Base-by-base conservation (phyloP, 2,113 vertebrate species). In the Brachyhypopomus occidentalis region DNA sequence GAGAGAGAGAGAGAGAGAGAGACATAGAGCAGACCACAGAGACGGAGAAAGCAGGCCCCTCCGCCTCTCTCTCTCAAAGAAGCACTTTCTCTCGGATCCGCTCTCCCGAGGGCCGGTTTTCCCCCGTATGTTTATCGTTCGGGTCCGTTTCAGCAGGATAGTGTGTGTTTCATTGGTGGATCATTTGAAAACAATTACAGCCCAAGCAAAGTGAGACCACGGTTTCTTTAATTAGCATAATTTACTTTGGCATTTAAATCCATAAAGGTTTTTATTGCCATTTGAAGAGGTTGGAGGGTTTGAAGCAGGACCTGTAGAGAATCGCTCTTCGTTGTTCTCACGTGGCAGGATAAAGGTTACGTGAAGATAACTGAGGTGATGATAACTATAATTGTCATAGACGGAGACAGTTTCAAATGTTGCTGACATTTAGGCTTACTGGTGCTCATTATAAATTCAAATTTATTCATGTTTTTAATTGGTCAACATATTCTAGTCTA, bases 111-210 rank as follows among this genome's bases (percentile, higher is more conserved):
- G 72, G 82, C 75, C 77, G 74, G 14, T 81, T 82, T 41, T 55
- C 67, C 62, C 27, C 72, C 79, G 76, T 72, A 75, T 86, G 72
- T 84, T 85, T 82, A 55, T 75, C 52, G 86, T 84, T 78, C 89
- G 83, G 87, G 80, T 72, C 86, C 84, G 84, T 90, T 92, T 87
- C 84, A 85, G 70, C 86, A 84, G 88, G 84, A 92, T 88, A 90
- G 88, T 60, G 82, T 89, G 89, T 81, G 23, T 38, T 87, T 89
- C 82, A 92, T 88, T 90, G 89, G 87, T 78, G 75, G 85, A 74
- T 92, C 89, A 92, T 92, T 91, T 73, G 86, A 78, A 52, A 41
- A 69, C 71, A 64, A 89, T 91, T 88, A 88, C 79, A 87, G 88
- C 89, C 89, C 89, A 88, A 75, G 84, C 45, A 86, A 77, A 6